Evolutionary conservation across 2,113 vertebrate species (phyloP).

Genomic region (Bombycilla garrulus): DNA sequence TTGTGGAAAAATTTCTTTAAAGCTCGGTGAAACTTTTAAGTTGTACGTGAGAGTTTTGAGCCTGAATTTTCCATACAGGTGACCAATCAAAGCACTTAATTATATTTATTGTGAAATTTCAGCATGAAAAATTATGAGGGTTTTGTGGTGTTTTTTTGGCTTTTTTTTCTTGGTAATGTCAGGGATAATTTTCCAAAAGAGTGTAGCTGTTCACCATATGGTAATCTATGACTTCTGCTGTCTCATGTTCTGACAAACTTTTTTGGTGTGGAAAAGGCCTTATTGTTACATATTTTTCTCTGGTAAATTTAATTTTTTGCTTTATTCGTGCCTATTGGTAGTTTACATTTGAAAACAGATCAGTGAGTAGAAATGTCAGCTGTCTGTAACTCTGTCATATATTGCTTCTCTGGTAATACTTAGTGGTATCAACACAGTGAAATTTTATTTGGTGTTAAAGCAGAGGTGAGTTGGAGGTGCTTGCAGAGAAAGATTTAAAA

Average conservation of each 20-base stretch:
- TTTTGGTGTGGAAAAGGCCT: neutral
- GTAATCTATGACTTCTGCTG: neutral
- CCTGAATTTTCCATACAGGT: neutral
- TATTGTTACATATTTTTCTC: neutral
- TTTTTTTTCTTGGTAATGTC: neutral
- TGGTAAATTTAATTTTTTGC: neutral
- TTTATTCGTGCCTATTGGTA: neutral
- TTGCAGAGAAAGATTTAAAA: neutral
- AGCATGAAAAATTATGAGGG: rapidly evolving
- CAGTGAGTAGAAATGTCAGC: neutral
- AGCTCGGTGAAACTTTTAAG: neutral
- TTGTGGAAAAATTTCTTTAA: neutral
- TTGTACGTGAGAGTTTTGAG: neutral
- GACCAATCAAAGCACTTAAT: neutral
- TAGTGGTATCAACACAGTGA: neutral
- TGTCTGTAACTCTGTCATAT: neutral
- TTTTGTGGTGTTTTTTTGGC: neutral
- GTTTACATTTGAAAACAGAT: neutral
- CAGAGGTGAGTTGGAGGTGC: neutral
- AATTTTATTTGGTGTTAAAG: neutral
- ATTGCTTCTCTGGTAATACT: neutral
- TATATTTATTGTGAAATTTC: neutral
- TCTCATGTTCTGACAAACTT: neutral
- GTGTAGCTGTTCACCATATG: neutral
- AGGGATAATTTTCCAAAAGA: neutral